phyloP scores from a whole-genome alignment of 2,797 vertebrate species.

The Tokudaia muenninki region DNA sequence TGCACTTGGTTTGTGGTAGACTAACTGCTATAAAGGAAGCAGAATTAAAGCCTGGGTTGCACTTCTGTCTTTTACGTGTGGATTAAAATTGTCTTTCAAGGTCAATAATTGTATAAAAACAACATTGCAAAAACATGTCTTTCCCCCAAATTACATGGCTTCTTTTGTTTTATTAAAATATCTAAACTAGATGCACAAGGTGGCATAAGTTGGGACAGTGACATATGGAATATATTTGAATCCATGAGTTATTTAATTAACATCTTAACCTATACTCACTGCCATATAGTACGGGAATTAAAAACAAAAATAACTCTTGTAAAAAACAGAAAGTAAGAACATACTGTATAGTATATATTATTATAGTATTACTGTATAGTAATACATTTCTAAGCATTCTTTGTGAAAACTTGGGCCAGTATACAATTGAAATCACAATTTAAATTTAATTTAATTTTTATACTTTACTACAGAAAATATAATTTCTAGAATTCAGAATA shows the following conservation, averaged over 20 bases:
- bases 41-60: slow-evolving; percentile 27
- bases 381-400: neutral
- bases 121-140: neutral
- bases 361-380: too few species aligned
- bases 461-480: neutral
- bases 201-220: neutral
- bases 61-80: neutral
- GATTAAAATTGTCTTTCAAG: slow-evolving; percentile 20
- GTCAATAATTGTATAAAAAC: neutral
- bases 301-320: neutral
- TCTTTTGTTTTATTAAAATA: slow-evolving; percentile 49
- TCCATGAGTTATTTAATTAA: slow-evolving; percentile 33
- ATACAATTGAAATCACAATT: neutral
- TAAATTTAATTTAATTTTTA: slow-evolving; percentile 20
- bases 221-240: slow-evolving; percentile 24
- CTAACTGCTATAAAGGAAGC: neutral
- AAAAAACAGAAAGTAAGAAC: neutral
- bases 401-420: neutral
- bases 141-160: neutral
- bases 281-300: neutral
- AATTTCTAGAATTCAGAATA: neutral
- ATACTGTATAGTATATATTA: too few species aligned
- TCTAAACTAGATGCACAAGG: neutral
- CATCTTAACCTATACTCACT: neutral
- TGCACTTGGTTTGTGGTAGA: neutral